Percentiles rank a stretch among this genome's conserved stretches.
Conservation (phyloP, 1,140 invertebrate species). For the Holotrichia oblita region DNA sequence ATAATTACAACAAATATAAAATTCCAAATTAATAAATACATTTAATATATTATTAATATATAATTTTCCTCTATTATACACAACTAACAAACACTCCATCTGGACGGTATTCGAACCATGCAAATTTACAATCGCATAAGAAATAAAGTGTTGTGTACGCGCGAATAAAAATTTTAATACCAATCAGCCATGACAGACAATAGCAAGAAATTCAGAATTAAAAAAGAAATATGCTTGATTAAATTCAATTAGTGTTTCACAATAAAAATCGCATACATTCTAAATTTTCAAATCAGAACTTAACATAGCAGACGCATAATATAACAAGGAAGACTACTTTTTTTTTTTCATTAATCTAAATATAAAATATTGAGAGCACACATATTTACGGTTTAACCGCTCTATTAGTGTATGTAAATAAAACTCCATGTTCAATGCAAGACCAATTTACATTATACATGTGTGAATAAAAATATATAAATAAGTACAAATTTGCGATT, state of each 20-base stretch:
- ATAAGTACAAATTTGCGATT: conserved; percentile 25
- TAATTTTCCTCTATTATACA: conserved; percentile 16
- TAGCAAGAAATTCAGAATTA: too few relatives aligned
- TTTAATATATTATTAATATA: conserved; percentile 17
- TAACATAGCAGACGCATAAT: neutral
- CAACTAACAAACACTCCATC: conserved; percentile 11
- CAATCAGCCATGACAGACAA: neutral
- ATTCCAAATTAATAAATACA: conserved; percentile 33
- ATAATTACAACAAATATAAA: conserved; percentile 35
- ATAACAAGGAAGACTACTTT: neutral
- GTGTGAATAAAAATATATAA: conserved; percentile 11
- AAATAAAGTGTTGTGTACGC: neutral
- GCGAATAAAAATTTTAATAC: neutral
- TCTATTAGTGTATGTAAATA: neutral
- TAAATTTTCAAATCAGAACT: neutral
- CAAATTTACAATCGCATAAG: neutral
- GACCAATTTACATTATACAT: conserved; percentile 7
- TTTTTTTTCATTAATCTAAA: neutral
- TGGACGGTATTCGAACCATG: conserved; percentile 22
- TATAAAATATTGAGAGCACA: neutral
- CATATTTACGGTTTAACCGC: neutral
- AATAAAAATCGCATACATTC: neutral
- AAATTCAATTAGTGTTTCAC: neutral
- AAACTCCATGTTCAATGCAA: neutral
- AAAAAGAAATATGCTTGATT: too few relatives aligned